Evolutionary conservation across 2,113 vertebrate species (phyloP), one percentile per base, ranked within the genome.

Genomic region (Toxotes jaculatrix): DNA sequence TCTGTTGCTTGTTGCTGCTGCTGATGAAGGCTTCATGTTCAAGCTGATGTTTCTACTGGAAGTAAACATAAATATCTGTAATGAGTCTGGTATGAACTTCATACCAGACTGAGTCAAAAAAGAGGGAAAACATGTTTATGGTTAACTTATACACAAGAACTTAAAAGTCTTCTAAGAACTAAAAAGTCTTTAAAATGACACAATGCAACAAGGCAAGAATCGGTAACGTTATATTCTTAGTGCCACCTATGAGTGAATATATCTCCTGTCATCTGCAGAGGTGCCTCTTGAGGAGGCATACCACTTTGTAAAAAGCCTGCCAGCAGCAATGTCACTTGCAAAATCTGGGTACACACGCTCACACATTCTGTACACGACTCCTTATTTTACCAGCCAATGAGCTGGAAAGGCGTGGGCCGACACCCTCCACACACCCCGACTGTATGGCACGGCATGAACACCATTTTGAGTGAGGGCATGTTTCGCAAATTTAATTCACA

Each of bases 391-490:
- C 49, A 78, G 69, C 92, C 90, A 92, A 90, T 91, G 45, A 71
- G 42, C n/a, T n/a, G 40, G 16, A 4, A 47, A 79, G 55, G n/a
- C 31, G 60, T 9, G 16, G 13, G 53, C 36, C 68, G 6, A 83
- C 81, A 36, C 84, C 84, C 80, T 63, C 60, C 51, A 12, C 69
- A 32, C 73, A 12, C 31, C 8, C 38, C 31, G 2, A 0, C 1
- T 38, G 2, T 19, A 14, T 63, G 1, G 77, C 31, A 5, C 0
- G 2, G 4, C 27, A 0, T 0, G 5, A 4, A 11, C 85, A 83
- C 87, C 91, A 91, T 89, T 55, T 93, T 92, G 79, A 70, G 72
- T 80, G 87, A 75, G 85, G 80, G 62, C 76, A 38, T 0, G 1
- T 4, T 10, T 0, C 4, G 16, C 1, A 1, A 49, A 23, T 27